Evolutionary conservation across 1,140 invertebrate genomes (phyloP).

Genomic region (Macrotrachela quadricornifera): DNA sequence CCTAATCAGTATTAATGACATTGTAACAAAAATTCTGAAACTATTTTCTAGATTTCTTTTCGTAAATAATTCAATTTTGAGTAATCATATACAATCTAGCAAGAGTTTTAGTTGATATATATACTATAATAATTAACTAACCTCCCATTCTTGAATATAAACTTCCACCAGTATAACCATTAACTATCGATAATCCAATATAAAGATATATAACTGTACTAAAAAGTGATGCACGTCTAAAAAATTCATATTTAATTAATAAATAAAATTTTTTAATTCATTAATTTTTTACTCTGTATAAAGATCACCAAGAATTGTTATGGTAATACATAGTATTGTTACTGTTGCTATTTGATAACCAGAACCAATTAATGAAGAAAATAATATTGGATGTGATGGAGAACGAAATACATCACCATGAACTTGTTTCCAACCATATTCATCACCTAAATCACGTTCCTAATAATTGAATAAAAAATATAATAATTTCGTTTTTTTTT

Average conservation of each 20-base stretch:
- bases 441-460: constrained; percentile 88
- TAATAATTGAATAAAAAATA: constrained; percentile 39
- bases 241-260: neutral
- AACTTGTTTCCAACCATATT: constrained; percentile 99
- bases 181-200: constrained; percentile 80
- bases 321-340: constrained; percentile 70
- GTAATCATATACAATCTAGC: too few relatives aligned
- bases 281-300: constrained; percentile 54
- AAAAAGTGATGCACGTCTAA: constrained; percentile 65
- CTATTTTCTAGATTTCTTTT: too few relatives aligned
- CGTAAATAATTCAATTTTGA: too few relatives aligned
- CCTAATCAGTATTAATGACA: too few relatives aligned
- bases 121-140: neutral
- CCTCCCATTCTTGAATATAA: constrained; percentile 74
- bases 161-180: constrained; percentile 90
- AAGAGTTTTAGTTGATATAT: too few relatives aligned
- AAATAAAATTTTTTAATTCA: constrained; percentile 7
- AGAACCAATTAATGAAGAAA: constrained; percentile 77
- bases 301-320: constrained; percentile 86
- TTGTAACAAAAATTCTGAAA: too few relatives aligned
- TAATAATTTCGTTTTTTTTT: too few relatives aligned
- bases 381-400: constrained; percentile 65
- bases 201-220: constrained; percentile 95
- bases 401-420: constrained; percentile 95
- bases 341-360: constrained; percentile 84